Percentiles rank a stretch among this genome's conserved stretches.
Evolutionary conservation across 2,113 vertebrate genomes (phyloP).

Genomic region (Eonycteris spelaea): DNA sequence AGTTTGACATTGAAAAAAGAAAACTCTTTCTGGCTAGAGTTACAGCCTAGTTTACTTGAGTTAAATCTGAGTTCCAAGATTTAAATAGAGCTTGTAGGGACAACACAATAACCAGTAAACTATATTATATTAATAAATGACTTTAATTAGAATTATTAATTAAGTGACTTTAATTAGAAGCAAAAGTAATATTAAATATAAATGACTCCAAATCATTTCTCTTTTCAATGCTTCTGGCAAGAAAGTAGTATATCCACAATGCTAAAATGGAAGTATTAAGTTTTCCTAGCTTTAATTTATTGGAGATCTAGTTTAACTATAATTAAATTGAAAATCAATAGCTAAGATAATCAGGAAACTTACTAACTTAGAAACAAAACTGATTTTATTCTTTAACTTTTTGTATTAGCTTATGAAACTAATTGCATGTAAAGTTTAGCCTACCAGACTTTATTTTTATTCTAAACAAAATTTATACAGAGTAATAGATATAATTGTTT

Average conservation of each 20-base stretch:
- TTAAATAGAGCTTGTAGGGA: not conserved
- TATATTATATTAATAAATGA: conserved; percentile 65
- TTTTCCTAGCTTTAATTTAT: conserved; percentile 74
- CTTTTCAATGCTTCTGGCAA: conserved; percentile 71
- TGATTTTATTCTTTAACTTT: conserved; percentile 3
- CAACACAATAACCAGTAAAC: not conserved
- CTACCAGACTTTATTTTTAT: not conserved
- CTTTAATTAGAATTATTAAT: conserved; percentile 76
- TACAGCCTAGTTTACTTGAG: not conserved
- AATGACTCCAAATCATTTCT: conserved; percentile 65
- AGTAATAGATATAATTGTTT: not conserved
- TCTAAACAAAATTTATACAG: not conserved
- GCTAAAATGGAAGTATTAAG: conserved; percentile 63
- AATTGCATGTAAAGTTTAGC: not conserved
- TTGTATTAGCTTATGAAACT: conserved; percentile 37
- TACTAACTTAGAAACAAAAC: conserved; percentile 15
- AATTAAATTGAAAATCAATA: conserved; percentile 71
- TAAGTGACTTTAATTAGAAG: conserved; percentile 76
- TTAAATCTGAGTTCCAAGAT: conserved; percentile 5
- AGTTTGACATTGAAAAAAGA: not conserved
- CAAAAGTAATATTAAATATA: conserved; percentile 58
- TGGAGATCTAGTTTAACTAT: conserved; percentile 66
- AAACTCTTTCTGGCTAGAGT: not conserved
- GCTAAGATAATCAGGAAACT: conserved; percentile 51
- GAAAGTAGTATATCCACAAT: conserved; percentile 65